These are phyloP conservation scores for Sweltsa coloradensis DNA, from an alignment of 1,140 invertebrate species.

Conservation along the genomic window DNA sequence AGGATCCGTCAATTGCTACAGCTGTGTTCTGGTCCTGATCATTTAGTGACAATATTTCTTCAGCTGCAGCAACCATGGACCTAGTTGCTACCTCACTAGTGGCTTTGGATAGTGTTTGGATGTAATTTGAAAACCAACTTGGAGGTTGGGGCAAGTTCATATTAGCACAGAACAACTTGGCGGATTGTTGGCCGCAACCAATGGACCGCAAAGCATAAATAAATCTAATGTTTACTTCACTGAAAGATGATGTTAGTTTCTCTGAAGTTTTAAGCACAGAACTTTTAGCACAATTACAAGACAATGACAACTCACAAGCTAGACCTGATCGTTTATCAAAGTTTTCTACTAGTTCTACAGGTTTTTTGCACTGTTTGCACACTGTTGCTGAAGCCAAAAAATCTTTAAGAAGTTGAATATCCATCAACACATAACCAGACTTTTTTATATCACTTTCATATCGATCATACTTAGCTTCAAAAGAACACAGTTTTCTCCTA, in stretches of 20 bases:
- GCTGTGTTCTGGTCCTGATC: constrained; percentile 9
- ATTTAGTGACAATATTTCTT: constrained; percentile 8
- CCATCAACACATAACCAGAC: too few species aligned
- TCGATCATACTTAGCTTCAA: too few species aligned
- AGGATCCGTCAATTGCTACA: constrained; percentile 15
- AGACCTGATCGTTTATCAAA: too few species aligned
- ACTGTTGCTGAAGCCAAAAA: too few species aligned
- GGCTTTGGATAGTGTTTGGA: background rate
- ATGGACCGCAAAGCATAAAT: constrained; percentile 11
- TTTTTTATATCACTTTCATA: too few species aligned
- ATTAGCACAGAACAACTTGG: constrained; percentile 11
- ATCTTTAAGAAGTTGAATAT: too few species aligned
- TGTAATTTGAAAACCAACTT: constrained; percentile 6
- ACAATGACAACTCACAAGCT: constrained; percentile 2
- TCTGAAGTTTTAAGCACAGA: constrained; percentile 1
- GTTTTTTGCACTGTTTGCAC: too few species aligned
- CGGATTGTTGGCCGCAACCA: constrained; percentile 10
- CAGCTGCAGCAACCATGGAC: background rate
- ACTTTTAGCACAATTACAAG: constrained; percentile 3
- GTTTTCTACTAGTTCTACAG: too few species aligned
- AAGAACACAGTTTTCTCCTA: too few species aligned
- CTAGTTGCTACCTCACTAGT: background rate
- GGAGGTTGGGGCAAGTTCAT: constrained; percentile 13
- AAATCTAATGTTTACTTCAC: constrained; percentile 14
- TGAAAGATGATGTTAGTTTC: constrained; percentile 5